Percentiles rank a stretch among this genome's conserved stretches.
Evolutionary conservation across 2,888 invertebrate genomes (phyloP).

Genomic region (Drosophila paramelanica): DNA sequence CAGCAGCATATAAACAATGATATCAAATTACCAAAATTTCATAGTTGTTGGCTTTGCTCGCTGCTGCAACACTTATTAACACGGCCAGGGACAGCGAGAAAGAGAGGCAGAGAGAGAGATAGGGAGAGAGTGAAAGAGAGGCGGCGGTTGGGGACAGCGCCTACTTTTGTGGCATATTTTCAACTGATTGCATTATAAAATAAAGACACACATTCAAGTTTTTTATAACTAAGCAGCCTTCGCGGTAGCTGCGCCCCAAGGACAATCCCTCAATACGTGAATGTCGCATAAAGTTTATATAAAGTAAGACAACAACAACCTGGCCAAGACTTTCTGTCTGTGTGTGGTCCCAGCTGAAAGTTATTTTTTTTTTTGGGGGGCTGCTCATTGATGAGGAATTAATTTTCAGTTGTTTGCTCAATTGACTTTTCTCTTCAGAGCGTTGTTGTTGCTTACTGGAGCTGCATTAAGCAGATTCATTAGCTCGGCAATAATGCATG

Average conservation of each 20-base stretch:
- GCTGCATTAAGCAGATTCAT: conserved; percentile 75
- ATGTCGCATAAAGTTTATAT: conserved; percentile 72
- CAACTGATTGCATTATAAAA: conserved; percentile 70
- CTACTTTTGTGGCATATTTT: conserved; percentile 46
- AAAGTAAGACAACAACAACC: conserved; percentile 38
- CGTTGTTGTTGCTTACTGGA: conserved; percentile 39
- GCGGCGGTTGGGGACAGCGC: conserved; percentile 28
- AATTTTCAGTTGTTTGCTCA: conserved; percentile 75
- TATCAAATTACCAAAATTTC: conserved; percentile 75
- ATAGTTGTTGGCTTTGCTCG: conserved; percentile 63
- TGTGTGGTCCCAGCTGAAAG: conserved; percentile 49
- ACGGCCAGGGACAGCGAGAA: conserved; percentile 34
- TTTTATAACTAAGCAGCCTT: conserved; percentile 50
- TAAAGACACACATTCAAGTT: conserved; percentile 51
- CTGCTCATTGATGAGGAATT: conserved; percentile 76
- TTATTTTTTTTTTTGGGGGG: conserved; percentile 47
- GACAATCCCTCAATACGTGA: conserved; percentile 62
- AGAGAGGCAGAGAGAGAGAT: not conserved
- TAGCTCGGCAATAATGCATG: conserved; percentile 79
- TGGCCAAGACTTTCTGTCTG: conserved; percentile 31
- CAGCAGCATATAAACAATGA: conserved; percentile 79
- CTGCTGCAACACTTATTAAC: conserved; percentile 77
- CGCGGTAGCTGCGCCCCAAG: conserved; percentile 71
- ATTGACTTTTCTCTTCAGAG: conserved; percentile 57
- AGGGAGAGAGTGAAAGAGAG: conserved; percentile 4